Base-by-base conservation (phyloP, 2,113 vertebrate species). In the Alectura lathami region DNA sequence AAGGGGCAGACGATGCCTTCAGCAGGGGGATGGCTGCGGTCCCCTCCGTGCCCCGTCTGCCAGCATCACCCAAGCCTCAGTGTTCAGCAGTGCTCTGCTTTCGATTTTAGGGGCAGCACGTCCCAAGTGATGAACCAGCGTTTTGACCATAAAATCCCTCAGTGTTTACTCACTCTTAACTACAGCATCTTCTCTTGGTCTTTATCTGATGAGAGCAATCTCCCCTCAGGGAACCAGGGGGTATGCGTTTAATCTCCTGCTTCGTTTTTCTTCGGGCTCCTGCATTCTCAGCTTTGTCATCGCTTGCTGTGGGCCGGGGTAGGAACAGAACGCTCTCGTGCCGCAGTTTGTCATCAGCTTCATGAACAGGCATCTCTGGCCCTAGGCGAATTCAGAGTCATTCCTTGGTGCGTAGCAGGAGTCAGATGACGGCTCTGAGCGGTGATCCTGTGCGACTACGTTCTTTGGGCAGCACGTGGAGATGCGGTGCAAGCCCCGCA, bases 141-240 rank as follows among this genome's bases (percentile, higher is more conserved):
- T 72, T 91, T 94, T 91, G 40, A 50, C 89, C 0, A 0, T 54
- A 73, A 47, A 48, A 91, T 93, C 94, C 88, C 79, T 73, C n/a
- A n/a, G n/a, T 68, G 68, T 96, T 95, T 95, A 88, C 83, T 76
- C 94, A 48, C 85, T 94, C 93, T 92, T 91, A 96, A 89, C 91
- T 86, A 67, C 93, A 93, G 68, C 72, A 30, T 79, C 72, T 89
- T 82, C 79, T 89, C 94, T 93, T 89, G 85, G 86, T 95, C 89
- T 93, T 76, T 77, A 56, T 91, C 88, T 84, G 85, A 83, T 60
- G 79, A 86, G 79, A 88, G 51, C 34, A 60, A 14, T 86, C 84
- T 79, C 78, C 43, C 85, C 30, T 6, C n/a, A 0, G 13, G 83
- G 79, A 90, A 73, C 81, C 85, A 26, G 85, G 84, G 91, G 87